Evolutionary conservation across 1,140 invertebrate species (phyloP).

Genomic region (Chymomyza costata): DNA sequence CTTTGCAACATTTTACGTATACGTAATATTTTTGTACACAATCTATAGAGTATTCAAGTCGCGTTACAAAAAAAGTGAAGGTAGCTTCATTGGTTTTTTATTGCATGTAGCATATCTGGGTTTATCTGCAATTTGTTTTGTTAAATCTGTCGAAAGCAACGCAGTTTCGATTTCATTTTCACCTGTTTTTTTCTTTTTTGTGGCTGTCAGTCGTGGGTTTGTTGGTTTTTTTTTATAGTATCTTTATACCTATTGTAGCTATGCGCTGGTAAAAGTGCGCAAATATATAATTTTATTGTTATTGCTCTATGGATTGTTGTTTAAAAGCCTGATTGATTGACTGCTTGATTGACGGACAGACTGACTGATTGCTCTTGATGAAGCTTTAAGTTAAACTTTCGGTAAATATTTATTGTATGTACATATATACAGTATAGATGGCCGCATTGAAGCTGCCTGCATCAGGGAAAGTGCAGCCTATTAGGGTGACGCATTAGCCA

Average conservation of each 20-base stretch:
- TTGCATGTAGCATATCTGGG: constrained; percentile 1
- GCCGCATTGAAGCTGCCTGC: too few relatives aligned
- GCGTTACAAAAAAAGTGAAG: too few relatives aligned
- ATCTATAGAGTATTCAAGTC: too few relatives aligned
- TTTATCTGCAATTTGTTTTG: constrained; percentile 12
- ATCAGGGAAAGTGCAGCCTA: too few relatives aligned
- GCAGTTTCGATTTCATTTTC: constrained; percentile 68
- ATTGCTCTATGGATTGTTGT: constrained; percentile 28
- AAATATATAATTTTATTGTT: constrained; percentile 39
- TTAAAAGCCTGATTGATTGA: constrained; percentile 15
- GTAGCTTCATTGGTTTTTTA: background rate
- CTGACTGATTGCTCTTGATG: too few relatives aligned
- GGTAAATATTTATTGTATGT: too few relatives aligned
- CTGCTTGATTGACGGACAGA: constrained; percentile 28
- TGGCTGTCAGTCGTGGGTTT: background rate
- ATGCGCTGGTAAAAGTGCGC: constrained; percentile 53
- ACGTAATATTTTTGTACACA: too few relatives aligned
- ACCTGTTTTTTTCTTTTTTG: constrained; percentile 35
- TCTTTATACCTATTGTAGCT: constrained; percentile 15
- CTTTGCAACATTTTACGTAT: too few relatives aligned
- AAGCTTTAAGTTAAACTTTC: background rate
- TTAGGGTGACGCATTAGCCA: too few relatives aligned
- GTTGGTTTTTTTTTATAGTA: too few relatives aligned
- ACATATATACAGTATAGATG: constrained; percentile 27
- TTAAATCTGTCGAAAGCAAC: constrained; percentile 29